These are phyloP conservation scores for Hydrochoerus hydrochaeris DNA, from an alignment of 2,113 vertebrate genomes.

Conservation along the genomic window DNA sequence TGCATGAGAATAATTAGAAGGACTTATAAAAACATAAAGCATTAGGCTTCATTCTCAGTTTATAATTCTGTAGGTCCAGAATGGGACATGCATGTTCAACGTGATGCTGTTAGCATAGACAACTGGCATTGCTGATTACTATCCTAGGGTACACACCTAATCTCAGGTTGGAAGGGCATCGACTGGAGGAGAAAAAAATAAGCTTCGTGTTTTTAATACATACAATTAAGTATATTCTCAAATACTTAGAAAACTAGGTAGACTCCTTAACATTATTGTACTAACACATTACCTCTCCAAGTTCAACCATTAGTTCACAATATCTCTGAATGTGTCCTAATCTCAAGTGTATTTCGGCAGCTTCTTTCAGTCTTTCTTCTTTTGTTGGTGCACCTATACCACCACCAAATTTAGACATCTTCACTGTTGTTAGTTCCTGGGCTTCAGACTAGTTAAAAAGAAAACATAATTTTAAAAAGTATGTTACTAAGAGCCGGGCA, in stretches of 20 bases:
- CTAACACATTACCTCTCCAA: conserved; percentile 93
- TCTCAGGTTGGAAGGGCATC: neutral
- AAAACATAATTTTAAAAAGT: neutral
- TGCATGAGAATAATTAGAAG: neutral
- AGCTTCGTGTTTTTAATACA: neutral
- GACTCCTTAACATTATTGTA: conserved; percentile 1
- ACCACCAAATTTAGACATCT: conserved; percentile 98
- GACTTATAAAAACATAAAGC: neutral
- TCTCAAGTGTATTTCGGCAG: conserved; percentile 96
- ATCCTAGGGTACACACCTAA: neutral
- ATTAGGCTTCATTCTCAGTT: neutral
- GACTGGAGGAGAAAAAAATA: neutral
- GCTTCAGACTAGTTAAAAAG: conserved; percentile 92
- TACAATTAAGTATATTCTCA: neutral
- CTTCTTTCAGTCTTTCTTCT: conserved; percentile 96
- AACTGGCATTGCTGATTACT: neutral
- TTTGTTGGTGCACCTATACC: conserved; percentile 97
- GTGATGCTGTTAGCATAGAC: neutral
- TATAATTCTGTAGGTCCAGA: neutral
- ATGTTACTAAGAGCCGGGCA: neutral
- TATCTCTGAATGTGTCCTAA: conserved; percentile 97
- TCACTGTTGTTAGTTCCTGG: conserved; percentile 97
- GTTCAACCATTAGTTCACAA: conserved; percentile 99
- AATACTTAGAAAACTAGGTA: neutral
- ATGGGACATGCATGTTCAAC: neutral